A percentile compares a stretch with the other conserved stretches of the same genome.
Evolutionary conservation across 2,888 invertebrate genomes (phyloP).

Genomic region (Melinopterus prodromus): DNA sequence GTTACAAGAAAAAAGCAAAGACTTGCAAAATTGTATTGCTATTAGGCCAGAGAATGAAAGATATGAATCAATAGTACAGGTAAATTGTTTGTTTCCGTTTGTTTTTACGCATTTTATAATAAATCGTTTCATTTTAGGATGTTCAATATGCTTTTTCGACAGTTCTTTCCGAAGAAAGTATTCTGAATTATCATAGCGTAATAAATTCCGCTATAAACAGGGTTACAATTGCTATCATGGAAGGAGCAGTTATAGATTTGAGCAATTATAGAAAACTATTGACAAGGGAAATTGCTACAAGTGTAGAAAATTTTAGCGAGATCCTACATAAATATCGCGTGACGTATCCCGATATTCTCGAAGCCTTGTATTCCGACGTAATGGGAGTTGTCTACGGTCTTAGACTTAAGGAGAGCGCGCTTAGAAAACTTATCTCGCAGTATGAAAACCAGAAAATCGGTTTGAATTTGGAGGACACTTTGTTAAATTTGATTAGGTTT

Average conservation of each 20-base stretch:
- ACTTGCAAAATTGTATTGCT: slow-evolving; percentile 65
- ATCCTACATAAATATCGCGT: slow-evolving; percentile 67
- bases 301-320: slow-evolving; percentile 63
- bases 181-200: slow-evolving; percentile 38
- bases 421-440: slow-evolving; percentile 61
- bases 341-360: slow-evolving; percentile 81
- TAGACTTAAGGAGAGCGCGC: slow-evolving; percentile 64
- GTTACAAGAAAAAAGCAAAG: slow-evolving; percentile 53
- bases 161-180: slow-evolving; percentile 41
- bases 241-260: slow-evolving; percentile 39
- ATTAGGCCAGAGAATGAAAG: slow-evolving; percentile 64
- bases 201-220: slow-evolving; percentile 19
- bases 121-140: slow-evolving; percentile 37
- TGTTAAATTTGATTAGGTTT: slow-evolving; percentile 64
- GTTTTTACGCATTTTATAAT: background rate
- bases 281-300: slow-evolving; percentile 33
- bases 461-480: slow-evolving; percentile 50
- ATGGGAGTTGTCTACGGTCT: slow-evolving; percentile 74
- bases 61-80: slow-evolving; percentile 65
- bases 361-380: slow-evolving; percentile 74
- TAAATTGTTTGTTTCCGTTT: slow-evolving; percentile 51
- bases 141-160: slow-evolving; percentile 44
- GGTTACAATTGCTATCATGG: slow-evolving; percentile 38
- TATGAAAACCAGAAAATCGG: slow-evolving; percentile 44
- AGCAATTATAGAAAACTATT: slow-evolving; percentile 33